Conservation (phyloP, 2,797 vertebrate species). For the Sphenodon punctatus region DNA sequence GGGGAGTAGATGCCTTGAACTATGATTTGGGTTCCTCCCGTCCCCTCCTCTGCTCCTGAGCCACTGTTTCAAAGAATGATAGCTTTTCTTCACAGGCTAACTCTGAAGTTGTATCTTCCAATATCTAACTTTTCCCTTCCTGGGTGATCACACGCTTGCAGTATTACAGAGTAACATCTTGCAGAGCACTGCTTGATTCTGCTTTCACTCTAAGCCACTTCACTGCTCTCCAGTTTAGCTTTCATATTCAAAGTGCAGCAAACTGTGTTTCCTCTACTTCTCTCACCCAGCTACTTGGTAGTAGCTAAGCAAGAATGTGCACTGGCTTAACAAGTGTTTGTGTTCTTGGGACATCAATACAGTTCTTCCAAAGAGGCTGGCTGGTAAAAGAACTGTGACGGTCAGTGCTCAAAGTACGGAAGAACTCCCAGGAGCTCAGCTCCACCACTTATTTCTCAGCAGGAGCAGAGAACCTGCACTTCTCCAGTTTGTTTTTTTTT, state of each 20-base stretch:
- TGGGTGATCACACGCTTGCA: conserved; percentile 54
- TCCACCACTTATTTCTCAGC: conserved; percentile 65
- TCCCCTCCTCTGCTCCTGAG: accelerated
- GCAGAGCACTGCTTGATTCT: conserved; percentile 33
- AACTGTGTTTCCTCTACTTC: conserved; percentile 59
- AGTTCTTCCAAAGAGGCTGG: conserved; percentile 65
- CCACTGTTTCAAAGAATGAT: conserved; percentile 6
- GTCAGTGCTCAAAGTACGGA: conserved; percentile 62
- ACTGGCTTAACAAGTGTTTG: conserved; percentile 72
- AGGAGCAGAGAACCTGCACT: conserved; percentile 52
- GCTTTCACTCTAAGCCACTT: conserved; percentile 51
- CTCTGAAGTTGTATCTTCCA: conserved; percentile 48
- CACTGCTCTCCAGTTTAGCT: conserved; percentile 62
- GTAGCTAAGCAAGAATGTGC: conserved; percentile 61
- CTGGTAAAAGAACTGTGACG: conserved; percentile 68
- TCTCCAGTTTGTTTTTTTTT: conserved; percentile 24
- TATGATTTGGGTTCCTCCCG: not conserved
- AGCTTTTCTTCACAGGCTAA: conserved; percentile 14
- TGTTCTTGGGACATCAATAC: conserved; percentile 73
- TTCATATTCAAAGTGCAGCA: conserved; percentile 68
- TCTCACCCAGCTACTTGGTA: conserved; percentile 62
- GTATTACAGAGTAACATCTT: not conserved
- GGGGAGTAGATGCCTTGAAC: not conserved
- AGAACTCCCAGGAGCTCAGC: conserved; percentile 52
- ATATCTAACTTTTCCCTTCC: conserved; percentile 43